Evolutionary conservation across 1,140 invertebrate species (phyloP).

Genomic region (Macrostomum lignano): DNA sequence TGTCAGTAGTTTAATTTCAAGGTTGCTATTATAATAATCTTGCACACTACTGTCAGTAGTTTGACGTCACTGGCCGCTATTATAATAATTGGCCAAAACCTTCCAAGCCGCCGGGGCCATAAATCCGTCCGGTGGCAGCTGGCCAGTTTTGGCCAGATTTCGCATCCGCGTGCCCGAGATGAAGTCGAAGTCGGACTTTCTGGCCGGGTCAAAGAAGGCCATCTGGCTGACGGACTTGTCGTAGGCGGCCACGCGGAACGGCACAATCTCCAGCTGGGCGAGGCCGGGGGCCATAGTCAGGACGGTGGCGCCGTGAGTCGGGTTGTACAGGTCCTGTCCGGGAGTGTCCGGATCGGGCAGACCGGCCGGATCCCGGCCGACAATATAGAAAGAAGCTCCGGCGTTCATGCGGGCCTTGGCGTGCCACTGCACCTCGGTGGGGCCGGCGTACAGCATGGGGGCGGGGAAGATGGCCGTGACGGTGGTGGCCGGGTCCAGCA

Average conservation of each 20-base stretch:
- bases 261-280: constrained; percentile 64
- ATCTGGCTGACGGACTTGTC: constrained; percentile 52
- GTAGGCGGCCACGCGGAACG: constrained; percentile 87
- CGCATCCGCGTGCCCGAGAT: constrained; percentile 95
- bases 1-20: too few relatives aligned
- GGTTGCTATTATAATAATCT: too few relatives aligned
- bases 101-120: constrained; percentile 84
- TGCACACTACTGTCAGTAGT: too few relatives aligned
- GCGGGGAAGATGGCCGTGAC: constrained; percentile 91
- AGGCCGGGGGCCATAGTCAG: constrained; percentile 74
- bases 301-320: constrained; percentile 68
- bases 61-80: too few relatives aligned
- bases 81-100: constrained; percentile 58
- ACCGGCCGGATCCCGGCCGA: constrained; percentile 86
- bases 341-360: constrained; percentile 62
- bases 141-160: constrained; percentile 45
- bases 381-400: constrained; percentile 91
- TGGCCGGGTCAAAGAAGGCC: constrained; percentile 62
- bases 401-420: constrained; percentile 78
- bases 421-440: constrained; percentile 94
- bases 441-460: constrained; percentile 97
- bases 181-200: constrained; percentile 61
- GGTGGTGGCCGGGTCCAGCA: constrained; percentile 53
- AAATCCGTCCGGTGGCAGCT: constrained; percentile 67
- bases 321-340: constrained; percentile 62